Base-by-base conservation (phyloP, 2,113 vertebrate species). In the Gobius niger region DNA sequence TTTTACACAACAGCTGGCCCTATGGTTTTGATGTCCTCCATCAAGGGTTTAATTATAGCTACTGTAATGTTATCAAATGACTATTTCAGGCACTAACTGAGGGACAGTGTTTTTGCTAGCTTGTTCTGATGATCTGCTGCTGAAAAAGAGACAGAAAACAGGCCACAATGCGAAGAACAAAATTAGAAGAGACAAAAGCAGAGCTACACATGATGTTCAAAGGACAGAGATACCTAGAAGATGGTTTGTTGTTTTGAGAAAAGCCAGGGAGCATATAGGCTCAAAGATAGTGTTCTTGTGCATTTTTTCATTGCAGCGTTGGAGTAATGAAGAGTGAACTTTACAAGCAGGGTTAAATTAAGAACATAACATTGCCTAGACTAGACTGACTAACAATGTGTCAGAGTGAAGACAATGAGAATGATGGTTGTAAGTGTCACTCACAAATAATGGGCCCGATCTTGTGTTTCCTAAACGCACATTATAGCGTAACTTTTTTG, bases 21-120 rank as follows among this genome's bases (percentile, higher is more conserved):
- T 81, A 82, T 9, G 34, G 82, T 88, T 82, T 54, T 88, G 82
- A 88, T 87, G 79, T 86, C 82, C 77, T 82, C 85, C 85, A 91
- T 89, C 80, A 82, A 82, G 85, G 81, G 84, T 86, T 89, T 88
- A 91, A 90, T 90, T 90, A 90, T 72, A 83, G 84, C 82, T 78
- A 80, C 79, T 72, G 85, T 87, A 90, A 89, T 88, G 78, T 81
- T 87, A 89, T 88, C 82, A 90, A 88, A 90, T 89, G 69, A 84
- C 82, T 88, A 77, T 87, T 87, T 85, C 72, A 80, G 82, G 62
- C 52, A 9, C 56, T 68, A 67, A 78, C 74, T 60, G 67, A 47
- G 68, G 60, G 46, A 34, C 64, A 6, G 46, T 10, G 44, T 7
- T 24, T 18, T 65, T 18, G 46, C 42, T 65, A 47, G 66, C 69